Conservation (phyloP, 2,797 vertebrate species). For the Glyptemys insculpta region DNA sequence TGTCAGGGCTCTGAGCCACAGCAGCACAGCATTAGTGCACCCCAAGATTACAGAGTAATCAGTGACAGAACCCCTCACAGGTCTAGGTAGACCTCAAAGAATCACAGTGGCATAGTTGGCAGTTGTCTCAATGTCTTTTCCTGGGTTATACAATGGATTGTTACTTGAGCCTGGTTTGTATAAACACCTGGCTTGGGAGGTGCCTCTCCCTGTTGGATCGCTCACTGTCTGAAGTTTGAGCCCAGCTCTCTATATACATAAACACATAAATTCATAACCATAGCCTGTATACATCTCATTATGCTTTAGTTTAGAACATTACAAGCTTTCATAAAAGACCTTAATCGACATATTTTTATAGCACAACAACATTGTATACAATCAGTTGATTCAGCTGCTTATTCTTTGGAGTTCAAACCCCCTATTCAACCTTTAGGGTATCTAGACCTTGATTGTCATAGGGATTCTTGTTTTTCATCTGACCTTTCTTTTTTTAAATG, state of each 20-base stretch:
- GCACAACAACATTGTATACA: background rate
- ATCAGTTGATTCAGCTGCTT: background rate
- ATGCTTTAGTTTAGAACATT: background rate
- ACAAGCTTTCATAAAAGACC: background rate
- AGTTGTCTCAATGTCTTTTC: background rate
- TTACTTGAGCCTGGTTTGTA: background rate
- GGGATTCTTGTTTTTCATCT: background rate
- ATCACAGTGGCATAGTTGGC: background rate
- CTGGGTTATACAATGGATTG: background rate
- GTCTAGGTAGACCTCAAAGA: background rate
- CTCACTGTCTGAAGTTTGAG: background rate
- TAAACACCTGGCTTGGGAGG: background rate
- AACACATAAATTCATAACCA: background rate
- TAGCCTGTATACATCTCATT: background rate
- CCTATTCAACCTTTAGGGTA: background rate
- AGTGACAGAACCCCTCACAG: background rate
- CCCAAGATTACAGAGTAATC: background rate
- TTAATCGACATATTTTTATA: background rate
- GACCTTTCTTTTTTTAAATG: constrained; percentile 8
- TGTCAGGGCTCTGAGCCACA: background rate
- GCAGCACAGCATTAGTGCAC: background rate
- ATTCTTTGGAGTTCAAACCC: background rate
- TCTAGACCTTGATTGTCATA: background rate
- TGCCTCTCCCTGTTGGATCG: background rate
- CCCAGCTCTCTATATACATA: background rate